Evolutionary conservation across 2,797 vertebrate genomes (phyloP).

Genomic region (Sarcoramphus papa): DNA sequence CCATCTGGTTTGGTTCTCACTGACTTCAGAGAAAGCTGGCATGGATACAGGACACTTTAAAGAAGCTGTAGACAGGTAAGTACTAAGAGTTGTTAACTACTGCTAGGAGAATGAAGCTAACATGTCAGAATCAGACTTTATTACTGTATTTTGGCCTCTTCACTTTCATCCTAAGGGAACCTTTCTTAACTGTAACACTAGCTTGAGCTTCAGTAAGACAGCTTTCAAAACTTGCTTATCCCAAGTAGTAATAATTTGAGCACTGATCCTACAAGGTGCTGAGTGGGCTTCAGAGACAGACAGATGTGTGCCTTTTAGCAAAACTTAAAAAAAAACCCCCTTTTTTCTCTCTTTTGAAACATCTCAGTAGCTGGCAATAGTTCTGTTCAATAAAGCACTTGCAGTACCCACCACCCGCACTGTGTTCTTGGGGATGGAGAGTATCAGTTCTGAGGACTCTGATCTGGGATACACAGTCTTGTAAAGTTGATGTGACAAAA

Average conservation of each 20-base stretch:
- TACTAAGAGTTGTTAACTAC: background rate
- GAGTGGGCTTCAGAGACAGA: background rate
- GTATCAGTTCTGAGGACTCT: background rate
- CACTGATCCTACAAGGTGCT: background rate
- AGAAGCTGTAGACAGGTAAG: background rate
- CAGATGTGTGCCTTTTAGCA: background rate
- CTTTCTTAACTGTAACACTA: background rate
- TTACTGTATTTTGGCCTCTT: background rate
- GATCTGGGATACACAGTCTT: background rate
- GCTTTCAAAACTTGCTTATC: background rate
- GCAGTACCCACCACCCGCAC: background rate
- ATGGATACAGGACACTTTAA: background rate
- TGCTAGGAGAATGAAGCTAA: background rate
- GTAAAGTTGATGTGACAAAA: background rate
- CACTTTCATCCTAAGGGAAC: background rate
- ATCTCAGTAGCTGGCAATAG: background rate
- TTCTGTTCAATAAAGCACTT: background rate
- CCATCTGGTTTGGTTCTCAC: background rate
- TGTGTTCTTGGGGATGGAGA: background rate
- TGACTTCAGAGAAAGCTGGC: conserved; percentile 10
- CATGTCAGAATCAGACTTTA: background rate
- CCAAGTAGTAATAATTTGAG: background rate
- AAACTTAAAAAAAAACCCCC: background rate
- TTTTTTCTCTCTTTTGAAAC: background rate
- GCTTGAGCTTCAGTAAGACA: background rate